Evolutionary conservation across 2,888 invertebrate genomes (phyloP).

Genomic region (Drosophila mayaguana): DNA sequence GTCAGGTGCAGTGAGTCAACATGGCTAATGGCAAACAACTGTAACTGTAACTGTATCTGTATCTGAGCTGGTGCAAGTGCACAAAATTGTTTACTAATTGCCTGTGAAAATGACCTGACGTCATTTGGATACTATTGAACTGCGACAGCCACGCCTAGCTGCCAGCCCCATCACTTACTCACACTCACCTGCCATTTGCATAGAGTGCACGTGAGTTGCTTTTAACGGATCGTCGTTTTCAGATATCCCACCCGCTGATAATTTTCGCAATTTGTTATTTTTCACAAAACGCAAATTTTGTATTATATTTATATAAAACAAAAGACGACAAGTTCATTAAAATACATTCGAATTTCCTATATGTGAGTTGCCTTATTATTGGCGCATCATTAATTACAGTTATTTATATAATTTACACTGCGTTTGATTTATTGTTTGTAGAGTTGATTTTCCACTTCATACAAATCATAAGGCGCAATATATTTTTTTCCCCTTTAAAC

Average conservation of each 20-base stretch:
- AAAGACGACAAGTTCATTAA: constrained; percentile 18
- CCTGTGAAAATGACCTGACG: constrained; percentile 46
- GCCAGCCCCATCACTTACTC: constrained; percentile 1
- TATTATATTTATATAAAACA: constrained; percentile 7
- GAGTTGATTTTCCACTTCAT: neutral
- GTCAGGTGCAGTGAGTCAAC: constrained; percentile 29
- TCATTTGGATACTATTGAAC: constrained; percentile 37
- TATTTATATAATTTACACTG: constrained; percentile 29
- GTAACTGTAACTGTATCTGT: constrained; percentile 31
- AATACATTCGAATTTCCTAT: constrained; percentile 25
- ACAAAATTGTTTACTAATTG: constrained; percentile 56
- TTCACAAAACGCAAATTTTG: constrained; percentile 34
- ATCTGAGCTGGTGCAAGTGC: constrained; percentile 25
- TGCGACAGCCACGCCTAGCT: constrained; percentile 17
- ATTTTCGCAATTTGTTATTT: constrained; percentile 31
- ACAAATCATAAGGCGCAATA: neutral
- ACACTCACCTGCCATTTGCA: constrained; percentile 51
- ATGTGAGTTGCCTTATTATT: constrained; percentile 22
- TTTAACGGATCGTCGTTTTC: constrained; percentile 13
- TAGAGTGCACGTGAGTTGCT: constrained; percentile 55
- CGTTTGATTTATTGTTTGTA: constrained; percentile 17
- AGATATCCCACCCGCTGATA: constrained; percentile 15
- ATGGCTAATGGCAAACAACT: constrained; percentile 17
- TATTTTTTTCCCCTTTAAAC: neutral
- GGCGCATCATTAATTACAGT: constrained; percentile 18